Evolutionary conservation across 2,113 vertebrate genomes (phyloP).

Genomic region (Apteryx owenii): DNA sequence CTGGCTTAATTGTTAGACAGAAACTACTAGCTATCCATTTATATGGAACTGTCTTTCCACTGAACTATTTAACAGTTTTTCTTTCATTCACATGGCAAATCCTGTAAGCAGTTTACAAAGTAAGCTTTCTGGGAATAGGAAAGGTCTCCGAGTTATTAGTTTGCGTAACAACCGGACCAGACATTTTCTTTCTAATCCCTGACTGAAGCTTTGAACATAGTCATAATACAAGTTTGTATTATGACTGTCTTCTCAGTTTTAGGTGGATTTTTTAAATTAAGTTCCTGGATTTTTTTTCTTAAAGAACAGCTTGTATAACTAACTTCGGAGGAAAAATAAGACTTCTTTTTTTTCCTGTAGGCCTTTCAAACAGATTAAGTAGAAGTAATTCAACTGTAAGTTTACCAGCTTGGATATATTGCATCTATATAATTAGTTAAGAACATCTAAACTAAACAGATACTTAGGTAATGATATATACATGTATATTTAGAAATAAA

Average conservation of each 20-base stretch:
- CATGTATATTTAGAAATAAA: background rate
- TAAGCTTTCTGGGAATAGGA: background rate
- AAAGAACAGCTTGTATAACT: background rate
- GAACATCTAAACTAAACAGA: background rate
- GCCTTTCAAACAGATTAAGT: background rate
- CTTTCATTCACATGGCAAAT: background rate
- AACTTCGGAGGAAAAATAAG: background rate
- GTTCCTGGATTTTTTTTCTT: background rate
- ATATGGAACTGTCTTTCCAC: background rate
- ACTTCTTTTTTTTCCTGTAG: background rate
- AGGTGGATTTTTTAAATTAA: background rate
- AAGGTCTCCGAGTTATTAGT: background rate
- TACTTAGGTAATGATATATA: background rate
- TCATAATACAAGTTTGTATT: background rate
- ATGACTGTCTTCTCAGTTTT: background rate
- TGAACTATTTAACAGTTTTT: background rate
- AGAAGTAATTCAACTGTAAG: background rate
- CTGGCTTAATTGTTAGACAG: background rate
- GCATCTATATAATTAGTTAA: background rate
- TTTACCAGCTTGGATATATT: background rate
- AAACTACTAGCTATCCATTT: background rate
- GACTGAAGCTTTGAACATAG: background rate
- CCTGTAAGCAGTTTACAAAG: background rate
- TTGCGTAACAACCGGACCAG: background rate
- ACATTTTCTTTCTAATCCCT: background rate